phyloP scores from a whole-genome alignment of 1,140 invertebrate species.

The Conopomorpha cramerella region DNA sequence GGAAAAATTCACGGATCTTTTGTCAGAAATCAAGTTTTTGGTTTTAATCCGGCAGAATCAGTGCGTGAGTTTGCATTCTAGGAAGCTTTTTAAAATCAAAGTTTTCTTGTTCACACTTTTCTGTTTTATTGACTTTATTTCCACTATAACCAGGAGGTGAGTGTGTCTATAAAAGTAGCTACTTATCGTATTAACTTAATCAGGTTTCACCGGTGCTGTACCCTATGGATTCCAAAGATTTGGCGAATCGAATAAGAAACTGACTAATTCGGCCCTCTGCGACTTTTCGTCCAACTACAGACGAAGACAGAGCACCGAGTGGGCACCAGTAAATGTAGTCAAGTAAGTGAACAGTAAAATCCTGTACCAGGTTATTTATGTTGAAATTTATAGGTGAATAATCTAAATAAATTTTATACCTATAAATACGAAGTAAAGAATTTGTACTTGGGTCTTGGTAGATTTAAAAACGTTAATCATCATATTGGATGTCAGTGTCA shows the following conservation, averaged over 20 bases:
- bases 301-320: conserved; percentile 66
- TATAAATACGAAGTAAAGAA: no score
- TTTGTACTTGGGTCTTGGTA: no score
- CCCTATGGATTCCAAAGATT: conserved; percentile 68
- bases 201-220: conserved; percentile 69
- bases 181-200: conserved; percentile 8
- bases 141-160: no score
- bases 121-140: no score
- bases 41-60: conserved; percentile 38
- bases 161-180: no score
- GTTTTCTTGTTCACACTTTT: no score
- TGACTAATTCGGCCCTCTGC: conserved; percentile 67
- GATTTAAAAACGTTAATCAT: no score
- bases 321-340: conserved; percentile 67
- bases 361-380: not conserved
- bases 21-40: conserved; percentile 49
- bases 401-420: no score
- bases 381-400: not conserved
- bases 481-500: no score
- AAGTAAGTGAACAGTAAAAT: conserved; percentile 32
- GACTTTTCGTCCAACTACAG: conserved; percentile 74
- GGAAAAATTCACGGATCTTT: conserved; percentile 40
- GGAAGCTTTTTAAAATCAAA: no score
- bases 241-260: conserved; percentile 64
- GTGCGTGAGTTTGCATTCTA: conserved; percentile 28